Percentiles rank a stretch among this genome's conserved stretches.
Evolutionary conservation across 2,113 vertebrate species (phyloP).

Genomic region (Saimiri boliviensis): DNA sequence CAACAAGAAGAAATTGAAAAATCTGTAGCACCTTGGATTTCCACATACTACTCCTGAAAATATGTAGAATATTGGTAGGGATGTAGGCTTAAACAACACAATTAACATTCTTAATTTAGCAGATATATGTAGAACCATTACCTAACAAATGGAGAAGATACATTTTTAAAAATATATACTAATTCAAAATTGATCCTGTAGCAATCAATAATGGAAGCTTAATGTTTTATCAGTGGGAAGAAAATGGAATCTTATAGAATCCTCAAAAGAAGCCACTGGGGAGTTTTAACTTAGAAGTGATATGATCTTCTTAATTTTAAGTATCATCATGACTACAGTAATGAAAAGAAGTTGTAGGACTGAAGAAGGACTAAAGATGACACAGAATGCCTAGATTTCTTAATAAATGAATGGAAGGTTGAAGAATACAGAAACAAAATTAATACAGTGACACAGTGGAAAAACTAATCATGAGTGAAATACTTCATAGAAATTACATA

Average conservation of each 20-base stretch:
- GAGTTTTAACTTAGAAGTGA: background rate
- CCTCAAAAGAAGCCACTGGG: background rate
- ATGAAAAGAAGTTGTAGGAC: background rate
- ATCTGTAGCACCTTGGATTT: background rate
- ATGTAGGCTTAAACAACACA: background rate
- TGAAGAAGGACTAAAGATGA: background rate
- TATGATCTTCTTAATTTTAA: background rate
- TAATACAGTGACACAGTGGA: background rate
- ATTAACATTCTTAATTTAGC: background rate
- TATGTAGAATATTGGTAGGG: background rate
- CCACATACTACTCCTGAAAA: background rate
- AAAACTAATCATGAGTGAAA: background rate
- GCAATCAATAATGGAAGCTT: background rate
- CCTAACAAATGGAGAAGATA: background rate
- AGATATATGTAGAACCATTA: background rate
- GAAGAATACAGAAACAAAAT: constrained; percentile 39
- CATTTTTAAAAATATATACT: background rate
- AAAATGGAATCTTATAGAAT: background rate
- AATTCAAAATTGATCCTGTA: background rate
- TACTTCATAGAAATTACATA: background rate
- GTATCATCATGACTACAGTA: background rate
- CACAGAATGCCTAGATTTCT: background rate
- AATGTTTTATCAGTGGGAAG: no score
- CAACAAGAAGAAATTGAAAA: background rate
- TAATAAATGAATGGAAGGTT: background rate